Conservation (phyloP, 1,140 invertebrate genomes). For the Dolichoris vasculosae region DNA sequence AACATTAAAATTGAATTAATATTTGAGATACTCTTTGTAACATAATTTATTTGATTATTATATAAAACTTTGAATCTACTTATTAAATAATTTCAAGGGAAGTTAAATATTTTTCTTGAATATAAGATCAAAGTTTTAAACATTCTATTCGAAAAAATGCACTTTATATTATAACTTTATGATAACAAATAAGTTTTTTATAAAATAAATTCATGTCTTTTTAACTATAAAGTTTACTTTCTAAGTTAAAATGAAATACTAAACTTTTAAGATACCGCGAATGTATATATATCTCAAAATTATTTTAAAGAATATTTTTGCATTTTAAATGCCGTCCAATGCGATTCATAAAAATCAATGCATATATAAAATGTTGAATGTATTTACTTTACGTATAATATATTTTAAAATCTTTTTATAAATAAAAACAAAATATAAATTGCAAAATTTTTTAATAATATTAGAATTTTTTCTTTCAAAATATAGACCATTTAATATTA, state of each 20-base stretch:
- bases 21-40: background rate
- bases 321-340: background rate
- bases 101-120: background rate
- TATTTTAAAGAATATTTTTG: background rate
- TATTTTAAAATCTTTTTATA: background rate
- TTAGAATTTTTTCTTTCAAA: too few species aligned
- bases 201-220: background rate
- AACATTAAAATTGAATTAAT: background rate
- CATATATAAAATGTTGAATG: background rate
- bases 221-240: constrained; percentile 14
- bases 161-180: background rate
- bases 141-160: background rate
- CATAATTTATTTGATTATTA: background rate
- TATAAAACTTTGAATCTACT: too few species aligned
- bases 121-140: background rate
- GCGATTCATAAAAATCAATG: background rate
- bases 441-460: too few species aligned
- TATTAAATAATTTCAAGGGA: background rate
- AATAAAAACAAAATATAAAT: too few species aligned
- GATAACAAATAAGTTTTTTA: background rate
- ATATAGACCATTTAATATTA: too few species aligned
- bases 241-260: background rate
- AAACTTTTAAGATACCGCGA: background rate
- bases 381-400: background rate
- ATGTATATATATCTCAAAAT: background rate